Percentiles rank a stretch among this genome's conserved stretches.
Evolutionary conservation across 2,888 invertebrate species (phyloP).

Genomic region (Drosophila meridiana): DNA sequence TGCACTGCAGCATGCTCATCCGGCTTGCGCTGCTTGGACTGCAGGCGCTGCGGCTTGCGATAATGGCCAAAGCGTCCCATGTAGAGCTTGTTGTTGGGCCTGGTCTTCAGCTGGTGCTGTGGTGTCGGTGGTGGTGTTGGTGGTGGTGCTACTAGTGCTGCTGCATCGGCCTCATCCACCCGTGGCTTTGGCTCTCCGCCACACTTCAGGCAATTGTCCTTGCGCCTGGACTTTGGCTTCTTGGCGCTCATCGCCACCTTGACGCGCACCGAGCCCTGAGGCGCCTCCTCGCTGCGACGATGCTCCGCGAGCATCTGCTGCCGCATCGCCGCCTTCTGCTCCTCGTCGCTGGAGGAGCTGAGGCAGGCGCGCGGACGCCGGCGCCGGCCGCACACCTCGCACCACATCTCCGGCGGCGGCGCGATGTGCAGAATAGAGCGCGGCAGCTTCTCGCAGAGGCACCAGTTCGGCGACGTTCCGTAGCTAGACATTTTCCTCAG

Average conservation of each 20-base stretch:
- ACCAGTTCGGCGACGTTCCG: slow-evolving; percentile 35
- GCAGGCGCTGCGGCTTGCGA: slow-evolving; percentile 33
- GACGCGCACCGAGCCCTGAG: slow-evolving; percentile 4
- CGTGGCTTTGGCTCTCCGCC: slow-evolving; percentile 4
- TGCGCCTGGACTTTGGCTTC: slow-evolving; percentile 30
- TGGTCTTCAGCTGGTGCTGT: neutral
- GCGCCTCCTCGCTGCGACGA: slow-evolving; percentile 17
- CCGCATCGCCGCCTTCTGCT: slow-evolving; percentile 8
- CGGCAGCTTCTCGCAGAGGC: slow-evolving; percentile 64
- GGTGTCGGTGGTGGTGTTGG: neutral
- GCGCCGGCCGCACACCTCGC: slow-evolving; percentile 55
- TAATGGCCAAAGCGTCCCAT: slow-evolving; percentile 41
- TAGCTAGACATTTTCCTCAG: slow-evolving; percentile 51
- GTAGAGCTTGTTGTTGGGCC: slow-evolving; percentile 3
- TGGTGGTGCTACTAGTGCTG: neutral
- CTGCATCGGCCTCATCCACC: neutral
- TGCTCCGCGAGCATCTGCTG: slow-evolving; percentile 26
- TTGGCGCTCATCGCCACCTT: slow-evolving; percentile 42
- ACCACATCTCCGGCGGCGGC: slow-evolving; percentile 25
- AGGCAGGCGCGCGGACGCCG: slow-evolving; percentile 33
- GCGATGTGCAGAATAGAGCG: slow-evolving; percentile 54
- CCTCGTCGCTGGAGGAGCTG: slow-evolving; percentile 60
- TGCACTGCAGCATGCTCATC: neutral
- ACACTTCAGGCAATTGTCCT: slow-evolving; percentile 29
- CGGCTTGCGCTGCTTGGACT: slow-evolving; percentile 1